Percentiles rank a stretch among this genome's conserved stretches.
Conservation (phyloP, 2,888 invertebrate species). For the Polia nebulosa region DNA sequence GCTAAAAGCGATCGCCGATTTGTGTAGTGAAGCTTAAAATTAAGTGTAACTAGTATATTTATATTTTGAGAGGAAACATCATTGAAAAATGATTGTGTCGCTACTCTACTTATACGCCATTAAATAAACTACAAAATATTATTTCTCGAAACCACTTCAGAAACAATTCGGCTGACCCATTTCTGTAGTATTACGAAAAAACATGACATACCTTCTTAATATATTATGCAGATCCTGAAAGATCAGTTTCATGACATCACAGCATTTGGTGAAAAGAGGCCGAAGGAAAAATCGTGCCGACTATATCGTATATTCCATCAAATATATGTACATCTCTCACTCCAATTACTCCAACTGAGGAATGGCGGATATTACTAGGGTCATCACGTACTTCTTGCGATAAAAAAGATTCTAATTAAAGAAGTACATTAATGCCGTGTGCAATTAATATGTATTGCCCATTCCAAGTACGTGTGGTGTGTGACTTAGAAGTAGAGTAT, state of each 20-base stretch:
- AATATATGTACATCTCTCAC: conserved; percentile 71
- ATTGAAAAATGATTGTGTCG: neutral
- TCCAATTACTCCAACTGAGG: conserved; percentile 75
- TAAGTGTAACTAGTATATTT: neutral
- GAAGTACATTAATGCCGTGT: conserved; percentile 42
- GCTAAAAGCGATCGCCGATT: neutral
- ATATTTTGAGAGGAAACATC: neutral
- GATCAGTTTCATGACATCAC: conserved; percentile 52
- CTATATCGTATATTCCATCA: conserved; percentile 67
- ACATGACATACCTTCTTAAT: conserved; percentile 50
- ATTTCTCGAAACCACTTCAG: conserved; percentile 6
- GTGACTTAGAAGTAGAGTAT: conserved; percentile 37
- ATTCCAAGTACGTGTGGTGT: conserved; percentile 55
- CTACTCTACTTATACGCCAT: neutral
- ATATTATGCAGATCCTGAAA: conserved; percentile 50
- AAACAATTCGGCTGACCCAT: conserved; percentile 41
- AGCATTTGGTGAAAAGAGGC: conserved; percentile 45
- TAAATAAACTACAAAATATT: conserved; percentile 26
- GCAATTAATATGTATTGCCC: conserved; percentile 63
- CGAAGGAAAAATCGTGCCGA: conserved; percentile 71
- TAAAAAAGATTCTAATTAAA: conserved; percentile 62
- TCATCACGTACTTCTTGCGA: conserved; percentile 61
- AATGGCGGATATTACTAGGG: conserved; percentile 72
- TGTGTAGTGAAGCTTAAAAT: neutral
- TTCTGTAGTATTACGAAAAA: conserved; percentile 20